phyloP scores from a whole-genome alignment of 1,140 invertebrate species.

The Zelostemma sp. region DNA sequence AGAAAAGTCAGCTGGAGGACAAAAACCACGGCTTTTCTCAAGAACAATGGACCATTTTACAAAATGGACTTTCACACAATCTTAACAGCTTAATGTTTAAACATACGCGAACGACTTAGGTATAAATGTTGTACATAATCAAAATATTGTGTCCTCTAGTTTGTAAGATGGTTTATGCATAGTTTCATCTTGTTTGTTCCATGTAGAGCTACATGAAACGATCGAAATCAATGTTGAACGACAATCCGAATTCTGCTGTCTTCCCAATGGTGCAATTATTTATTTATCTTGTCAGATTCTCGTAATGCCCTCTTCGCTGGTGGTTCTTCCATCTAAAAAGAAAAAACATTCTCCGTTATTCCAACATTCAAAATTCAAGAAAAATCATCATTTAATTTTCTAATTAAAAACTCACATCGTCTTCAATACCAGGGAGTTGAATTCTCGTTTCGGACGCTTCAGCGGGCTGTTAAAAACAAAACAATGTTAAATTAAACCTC shows the following conservation, averaged over 20 bases:
- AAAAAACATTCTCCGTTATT: background rate
- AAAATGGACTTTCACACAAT: conserved; percentile 32
- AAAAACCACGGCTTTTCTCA: background rate
- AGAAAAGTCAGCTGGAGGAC: background rate
- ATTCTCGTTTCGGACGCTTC: conserved; percentile 83
- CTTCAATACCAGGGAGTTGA: conserved; percentile 78
- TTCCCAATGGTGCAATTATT: no score
- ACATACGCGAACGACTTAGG: conserved; percentile 63
- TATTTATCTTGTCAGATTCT: conserved; percentile 66
- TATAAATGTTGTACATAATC: conserved; percentile 67
- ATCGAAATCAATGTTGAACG: no score
- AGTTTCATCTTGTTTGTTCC: conserved; percentile 37
- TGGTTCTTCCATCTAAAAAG: conserved; percentile 66
- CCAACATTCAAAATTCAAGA: background rate
- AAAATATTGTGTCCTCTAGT: conserved; percentile 69
- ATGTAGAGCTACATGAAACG: background rate
- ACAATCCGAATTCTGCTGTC: conserved; percentile 41
- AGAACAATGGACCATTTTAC: background rate
- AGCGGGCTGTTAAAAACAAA: conserved; percentile 73
- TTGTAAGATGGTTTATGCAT: conserved; percentile 56
- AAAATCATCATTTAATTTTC: conserved; percentile 7
- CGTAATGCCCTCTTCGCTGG: conserved; percentile 67
- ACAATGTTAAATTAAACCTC: conserved; percentile 8
- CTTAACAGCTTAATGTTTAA: conserved; percentile 57
- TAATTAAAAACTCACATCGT: conserved; percentile 67